These are phyloP conservation scores for Perizoma affinitatum DNA, from an alignment of 2,888 invertebrate genomes.

Conservation along the genomic window DNA sequence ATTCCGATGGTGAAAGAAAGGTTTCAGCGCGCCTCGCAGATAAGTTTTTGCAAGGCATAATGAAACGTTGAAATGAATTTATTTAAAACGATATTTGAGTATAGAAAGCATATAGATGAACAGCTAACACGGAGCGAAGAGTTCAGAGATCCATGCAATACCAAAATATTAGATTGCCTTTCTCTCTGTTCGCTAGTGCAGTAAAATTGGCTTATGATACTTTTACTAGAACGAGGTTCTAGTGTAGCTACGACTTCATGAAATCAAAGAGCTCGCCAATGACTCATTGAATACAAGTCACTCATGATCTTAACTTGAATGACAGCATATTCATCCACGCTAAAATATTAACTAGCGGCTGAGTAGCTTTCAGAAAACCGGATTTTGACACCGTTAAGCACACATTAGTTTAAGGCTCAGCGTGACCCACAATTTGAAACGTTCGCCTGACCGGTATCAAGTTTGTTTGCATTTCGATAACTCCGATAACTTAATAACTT, in stretches of 20 bases:
- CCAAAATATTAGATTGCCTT: constrained; percentile 2
- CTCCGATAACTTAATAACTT: constrained; percentile 50
- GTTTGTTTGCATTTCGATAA: constrained; percentile 63
- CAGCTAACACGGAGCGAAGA: constrained; percentile 1
- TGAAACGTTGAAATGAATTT: no score
- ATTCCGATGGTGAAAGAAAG: no score
- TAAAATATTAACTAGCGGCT: constrained; percentile 44
- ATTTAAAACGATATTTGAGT: not conserved
- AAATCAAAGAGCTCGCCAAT: constrained; percentile 46
- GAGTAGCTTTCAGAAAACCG: constrained; percentile 57
- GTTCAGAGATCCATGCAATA: not conserved
- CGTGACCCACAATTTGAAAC: constrained; percentile 70
- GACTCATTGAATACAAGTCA: constrained; percentile 26
- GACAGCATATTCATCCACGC: constrained; percentile 41
- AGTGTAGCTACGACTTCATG: constrained; percentile 36
- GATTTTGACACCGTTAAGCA: constrained; percentile 72
- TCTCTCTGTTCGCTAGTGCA: constrained; percentile 12
- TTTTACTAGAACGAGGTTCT: constrained; percentile 64
- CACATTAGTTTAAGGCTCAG: constrained; percentile 59
- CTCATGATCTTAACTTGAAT: constrained; percentile 37
- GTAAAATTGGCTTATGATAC: constrained; percentile 48
- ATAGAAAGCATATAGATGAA: no score
- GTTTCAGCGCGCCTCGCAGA: no score
- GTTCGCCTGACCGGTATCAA: constrained; percentile 43
- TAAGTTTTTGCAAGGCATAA: no score